phyloP scores from a whole-genome alignment of 2,797 vertebrate genomes.

The Sebastes kiyomatsui region DNA sequence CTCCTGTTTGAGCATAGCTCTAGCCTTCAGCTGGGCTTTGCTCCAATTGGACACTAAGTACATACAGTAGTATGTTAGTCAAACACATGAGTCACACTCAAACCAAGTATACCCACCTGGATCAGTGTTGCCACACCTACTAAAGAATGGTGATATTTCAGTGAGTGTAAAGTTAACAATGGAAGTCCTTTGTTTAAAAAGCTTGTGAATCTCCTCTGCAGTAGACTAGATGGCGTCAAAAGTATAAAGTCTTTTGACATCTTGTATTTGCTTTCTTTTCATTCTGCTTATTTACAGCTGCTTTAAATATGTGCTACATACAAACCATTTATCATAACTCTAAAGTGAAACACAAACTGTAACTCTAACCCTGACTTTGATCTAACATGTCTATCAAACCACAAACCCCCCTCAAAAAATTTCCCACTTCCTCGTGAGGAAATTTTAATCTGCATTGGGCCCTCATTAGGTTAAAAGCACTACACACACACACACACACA shows the following conservation, averaged over 20 bases:
- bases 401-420: slow-evolving; percentile 45
- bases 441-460: slow-evolving; percentile 32
- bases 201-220: background rate
- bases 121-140: background rate
- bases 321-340: background rate
- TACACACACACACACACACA: slow-evolving; percentile 20
- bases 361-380: slow-evolving; percentile 21
- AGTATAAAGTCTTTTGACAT: background rate
- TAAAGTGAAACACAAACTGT: background rate
- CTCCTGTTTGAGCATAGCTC: too few relatives aligned
- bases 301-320: background rate
- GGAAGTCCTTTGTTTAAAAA: background rate
- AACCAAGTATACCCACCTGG: background rate
- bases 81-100: slow-evolving; percentile 1
- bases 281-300: background rate
- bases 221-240: background rate
- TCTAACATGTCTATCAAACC: slow-evolving; percentile 42
- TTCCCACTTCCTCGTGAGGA: slow-evolving; percentile 65
- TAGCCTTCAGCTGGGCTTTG: background rate
- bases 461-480: slow-evolving; percentile 17
- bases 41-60: too few relatives aligned
- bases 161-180: background rate
- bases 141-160: background rate
- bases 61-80: background rate
- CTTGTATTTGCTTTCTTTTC: background rate